Base-by-base conservation (phyloP, 1,140 invertebrate species). In the Thalassaphorura encarpata region DNA sequence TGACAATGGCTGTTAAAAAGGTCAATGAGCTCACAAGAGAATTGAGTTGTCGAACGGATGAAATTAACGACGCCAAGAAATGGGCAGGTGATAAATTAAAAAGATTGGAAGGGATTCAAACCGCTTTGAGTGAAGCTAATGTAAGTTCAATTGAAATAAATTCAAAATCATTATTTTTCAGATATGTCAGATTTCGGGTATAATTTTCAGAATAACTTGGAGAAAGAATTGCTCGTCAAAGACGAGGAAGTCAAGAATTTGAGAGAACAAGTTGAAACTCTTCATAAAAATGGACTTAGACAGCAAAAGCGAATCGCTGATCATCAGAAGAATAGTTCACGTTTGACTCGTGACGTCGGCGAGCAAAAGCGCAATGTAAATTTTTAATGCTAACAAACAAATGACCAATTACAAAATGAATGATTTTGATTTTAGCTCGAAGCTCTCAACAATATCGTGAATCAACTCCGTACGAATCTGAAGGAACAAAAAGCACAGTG, bases 281-380 rank as follows among this genome's bases (percentile, higher is more conserved):
- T 49, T 23, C 40, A 50, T 19, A 54, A 60, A 46, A 15, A 3
- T 8, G 43, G n/a, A 13, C 19, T 33, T 6, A 45, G 47, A 36
- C 54, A 60, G 41, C 39, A 59, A 23, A 40, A 52, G 26, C 56
- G 58, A 54, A 39, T 63, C 19, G 46, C 45, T 21, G 57, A 63
- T 15, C 42, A 60, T 1, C 49, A 60, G 24, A 56, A 54, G 31
- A n/a, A 18, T 6, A 63, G 60, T 45, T 23, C 3, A 13, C 60
- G 52, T 26, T 19, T 54, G 18, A 18, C 24, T 18, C 21, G 40
- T 26, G 58, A 54, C 19, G 39, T 50, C 3, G 19, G 54, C 1
- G 40, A 43, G 5, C 39, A 47, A 1, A 54, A 52, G 24, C 21
- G 29, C 13, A 58, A 52, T 47, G 57, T 63, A 57, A 48, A 8